These are phyloP conservation scores for Rhea pennata DNA, from an alignment of 2,113 vertebrate species.

Conservation along the genomic window DNA sequence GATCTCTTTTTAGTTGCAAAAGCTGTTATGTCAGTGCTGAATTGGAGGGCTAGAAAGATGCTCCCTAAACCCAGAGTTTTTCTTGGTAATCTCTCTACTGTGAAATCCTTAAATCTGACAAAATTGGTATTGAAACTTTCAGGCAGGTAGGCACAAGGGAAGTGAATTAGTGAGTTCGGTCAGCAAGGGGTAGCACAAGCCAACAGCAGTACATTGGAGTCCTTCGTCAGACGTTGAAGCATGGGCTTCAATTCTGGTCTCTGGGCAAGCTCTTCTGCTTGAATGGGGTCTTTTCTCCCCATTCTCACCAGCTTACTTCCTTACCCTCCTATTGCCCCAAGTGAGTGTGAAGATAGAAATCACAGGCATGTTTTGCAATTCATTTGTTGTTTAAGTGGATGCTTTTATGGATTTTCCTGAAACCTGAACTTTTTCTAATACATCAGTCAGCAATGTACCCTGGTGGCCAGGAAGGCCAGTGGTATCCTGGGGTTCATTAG, in stretches of 20 bases:
- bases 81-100: background rate
- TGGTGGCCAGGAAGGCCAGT: no score
- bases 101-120: background rate
- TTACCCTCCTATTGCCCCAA: background rate
- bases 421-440: slow-evolving; percentile 57
- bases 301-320: background rate
- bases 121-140: background rate
- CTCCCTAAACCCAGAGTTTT: background rate
- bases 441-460: background rate
- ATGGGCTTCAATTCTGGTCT: background rate
- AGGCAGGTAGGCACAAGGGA: background rate
- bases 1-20: background rate
- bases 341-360: background rate
- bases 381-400: background rate
- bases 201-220: rapidly evolving
- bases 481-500: no score
- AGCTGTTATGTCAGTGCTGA: background rate
- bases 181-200: background rate
- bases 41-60: background rate
- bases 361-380: background rate
- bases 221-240: background rate
- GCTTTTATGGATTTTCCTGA: slow-evolving; percentile 54
- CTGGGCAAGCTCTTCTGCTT: background rate
- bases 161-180: background rate
- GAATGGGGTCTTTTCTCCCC: background rate